phyloP scores from a whole-genome alignment of 2,888 invertebrate genomes.

The Cetonia aurata region DNA sequence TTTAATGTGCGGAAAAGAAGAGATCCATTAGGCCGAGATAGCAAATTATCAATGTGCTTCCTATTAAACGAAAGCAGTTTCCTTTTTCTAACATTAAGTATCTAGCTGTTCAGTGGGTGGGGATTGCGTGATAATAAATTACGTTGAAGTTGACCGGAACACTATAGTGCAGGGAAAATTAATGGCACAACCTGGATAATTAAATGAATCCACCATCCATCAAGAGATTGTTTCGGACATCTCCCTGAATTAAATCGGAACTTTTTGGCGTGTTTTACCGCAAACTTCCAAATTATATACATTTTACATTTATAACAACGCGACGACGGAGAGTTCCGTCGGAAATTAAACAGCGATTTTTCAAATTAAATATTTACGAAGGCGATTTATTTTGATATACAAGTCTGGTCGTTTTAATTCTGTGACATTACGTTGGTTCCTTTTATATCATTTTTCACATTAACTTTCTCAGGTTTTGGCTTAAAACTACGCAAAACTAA shows the following conservation, averaged over 20 bases:
- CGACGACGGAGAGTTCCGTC: background rate
- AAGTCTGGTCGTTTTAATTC: too few species aligned
- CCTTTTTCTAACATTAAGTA: background rate
- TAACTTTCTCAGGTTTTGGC: too few species aligned
- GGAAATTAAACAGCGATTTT: slow-evolving; percentile 8
- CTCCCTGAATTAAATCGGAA: slow-evolving; percentile 29
- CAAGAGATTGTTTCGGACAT: slow-evolving; percentile 39
- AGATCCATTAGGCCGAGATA: too few species aligned
- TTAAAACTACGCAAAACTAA: too few species aligned
- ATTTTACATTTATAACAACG: slow-evolving; percentile 21
- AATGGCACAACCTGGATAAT: slow-evolving; percentile 33
- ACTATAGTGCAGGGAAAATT: slow-evolving; percentile 28
- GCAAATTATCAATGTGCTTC: too few species aligned
- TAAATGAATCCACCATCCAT: slow-evolving; percentile 35
- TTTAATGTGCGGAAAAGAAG: too few species aligned
- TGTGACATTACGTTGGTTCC: too few species aligned
- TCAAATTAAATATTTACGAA: too few species aligned
- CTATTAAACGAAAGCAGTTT: background rate
- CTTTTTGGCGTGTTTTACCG: slow-evolving; percentile 19
- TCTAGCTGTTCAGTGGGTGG: slow-evolving; percentile 19
- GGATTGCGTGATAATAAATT: slow-evolving; percentile 35
- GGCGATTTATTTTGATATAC: too few species aligned
- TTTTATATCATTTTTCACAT: too few species aligned
- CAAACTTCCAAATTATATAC: slow-evolving; percentile 17
- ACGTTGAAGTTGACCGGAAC: slow-evolving; percentile 28